Evolutionary conservation across 1,140 invertebrate genomes (phyloP), one percentile per base, ranked within the genome.

Genomic region (Polypedilum vanderplanki): DNA sequence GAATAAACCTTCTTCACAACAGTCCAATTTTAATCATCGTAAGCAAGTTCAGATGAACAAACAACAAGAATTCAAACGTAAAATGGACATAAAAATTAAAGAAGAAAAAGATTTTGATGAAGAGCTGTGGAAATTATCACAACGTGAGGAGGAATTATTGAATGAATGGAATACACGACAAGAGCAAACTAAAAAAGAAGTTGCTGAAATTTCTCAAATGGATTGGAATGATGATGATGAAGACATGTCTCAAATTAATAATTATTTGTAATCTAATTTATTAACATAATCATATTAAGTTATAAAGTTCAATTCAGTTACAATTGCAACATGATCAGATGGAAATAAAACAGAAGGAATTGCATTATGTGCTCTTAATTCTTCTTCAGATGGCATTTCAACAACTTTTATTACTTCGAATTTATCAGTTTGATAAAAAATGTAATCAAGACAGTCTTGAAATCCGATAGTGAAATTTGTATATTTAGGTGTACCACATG

Each of bases 391-490:
- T 0, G 94, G 93, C 76, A 95, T 85, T 3, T 94, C 94, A 75
- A 97, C 84, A 1, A 92, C 86, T 82, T 90, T 87, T 33, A 83
- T 81, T 0, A 95, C 87, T 75, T 85, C 79, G 1, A 96, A 82
- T 73, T 85, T 81, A 75, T 89, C 83, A 40, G 83, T 87, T 78
- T 93, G 88, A 81, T 93, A 93, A 84, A 90, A 96, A 79, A 98
- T 97, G 78, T 97, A 98, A 84, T 98, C 96, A 15, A 98, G 83
- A 80, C 94, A 96, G 73, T 89, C 95, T 67, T 89, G 87, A 85
- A 97, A 98, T 0, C 87, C 87, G 1, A 83, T 84, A 0, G 93
- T 95, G 78, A 88, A 97, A 82, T 97, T 97, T 7, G 96, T 98
- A 79, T 89, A 97, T 73, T 87, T 81, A 9, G 90, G 90, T 24